Evolutionary conservation across 2,797 vertebrate species (phyloP).

Genomic region (Cichlasoma orientale): DNA sequence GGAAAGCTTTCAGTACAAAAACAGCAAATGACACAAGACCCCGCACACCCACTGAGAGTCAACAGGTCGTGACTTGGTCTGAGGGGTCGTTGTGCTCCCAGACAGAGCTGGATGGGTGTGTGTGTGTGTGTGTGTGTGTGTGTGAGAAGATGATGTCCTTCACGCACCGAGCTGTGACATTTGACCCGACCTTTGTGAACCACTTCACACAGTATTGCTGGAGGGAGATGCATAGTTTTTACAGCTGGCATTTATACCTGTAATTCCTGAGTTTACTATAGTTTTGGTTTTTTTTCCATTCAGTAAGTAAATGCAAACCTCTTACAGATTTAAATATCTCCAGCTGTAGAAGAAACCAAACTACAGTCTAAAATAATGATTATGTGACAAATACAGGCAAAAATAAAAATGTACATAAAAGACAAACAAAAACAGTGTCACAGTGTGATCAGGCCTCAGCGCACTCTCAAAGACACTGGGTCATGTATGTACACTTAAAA

Average conservation of each 20-base stretch:
- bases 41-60: conserved; percentile 26
- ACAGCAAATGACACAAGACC: not conserved
- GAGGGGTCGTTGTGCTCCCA: conserved; percentile 40
- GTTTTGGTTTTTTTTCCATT: not conserved
- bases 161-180: not conserved
- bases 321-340: not conserved
- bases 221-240: not conserved
- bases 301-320: not conserved
- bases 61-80: conserved; percentile 39
- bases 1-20: conserved; percentile 15
- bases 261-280: not conserved
- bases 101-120: conserved; percentile 12
- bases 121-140: not conserved
- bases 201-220: not conserved
- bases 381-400: not conserved
- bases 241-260: not conserved
- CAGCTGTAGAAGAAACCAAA: not conserved
- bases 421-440: accelerated
- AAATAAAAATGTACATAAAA: not conserved
- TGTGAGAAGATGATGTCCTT: not conserved
- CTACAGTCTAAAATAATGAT: not conserved
- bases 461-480: not conserved
- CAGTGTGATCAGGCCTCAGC: not conserved
- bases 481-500: not conserved
- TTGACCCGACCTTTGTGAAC: conserved; percentile 37